Evolutionary conservation across 2,888 invertebrate genomes (phyloP).

Genomic region (Lycocerus yunnanus): DNA sequence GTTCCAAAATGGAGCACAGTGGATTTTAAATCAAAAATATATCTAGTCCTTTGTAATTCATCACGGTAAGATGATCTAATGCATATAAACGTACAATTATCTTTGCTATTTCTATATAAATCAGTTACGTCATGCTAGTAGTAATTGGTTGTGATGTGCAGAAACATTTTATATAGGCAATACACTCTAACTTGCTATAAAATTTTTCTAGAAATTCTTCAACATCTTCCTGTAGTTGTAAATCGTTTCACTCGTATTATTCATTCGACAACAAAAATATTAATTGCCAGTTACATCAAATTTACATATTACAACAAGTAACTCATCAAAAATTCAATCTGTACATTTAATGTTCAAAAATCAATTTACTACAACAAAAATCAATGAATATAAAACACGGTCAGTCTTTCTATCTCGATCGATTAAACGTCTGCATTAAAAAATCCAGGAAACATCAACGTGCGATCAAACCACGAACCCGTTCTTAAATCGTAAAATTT

Average conservation of each 20-base stretch:
- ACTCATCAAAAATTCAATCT: neutral
- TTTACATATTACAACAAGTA: neutral
- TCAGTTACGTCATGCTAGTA: constrained; percentile 12
- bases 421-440: neutral
- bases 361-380: neutral
- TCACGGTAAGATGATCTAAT: constrained; percentile 37
- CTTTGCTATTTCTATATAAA: constrained; percentile 16
- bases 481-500: neutral
- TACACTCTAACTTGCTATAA: neutral
- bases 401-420: neutral
- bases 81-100: constrained; percentile 30
- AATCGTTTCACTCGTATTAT: neutral
- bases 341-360: neutral
- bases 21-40: constrained; percentile 25
- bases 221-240: neutral
- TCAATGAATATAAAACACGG: neutral
- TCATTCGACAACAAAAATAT: neutral
- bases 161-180: neutral
- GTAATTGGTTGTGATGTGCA: constrained; percentile 3
- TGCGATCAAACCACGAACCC: neutral
- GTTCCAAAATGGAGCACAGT: constrained; percentile 26
- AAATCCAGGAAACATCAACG: neutral
- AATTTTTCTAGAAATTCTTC: neutral
- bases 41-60: constrained; percentile 35
- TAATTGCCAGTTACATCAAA: neutral